Base-by-base conservation (phyloP, 1,140 invertebrate species). In the Papilio aristodemus region DNA sequence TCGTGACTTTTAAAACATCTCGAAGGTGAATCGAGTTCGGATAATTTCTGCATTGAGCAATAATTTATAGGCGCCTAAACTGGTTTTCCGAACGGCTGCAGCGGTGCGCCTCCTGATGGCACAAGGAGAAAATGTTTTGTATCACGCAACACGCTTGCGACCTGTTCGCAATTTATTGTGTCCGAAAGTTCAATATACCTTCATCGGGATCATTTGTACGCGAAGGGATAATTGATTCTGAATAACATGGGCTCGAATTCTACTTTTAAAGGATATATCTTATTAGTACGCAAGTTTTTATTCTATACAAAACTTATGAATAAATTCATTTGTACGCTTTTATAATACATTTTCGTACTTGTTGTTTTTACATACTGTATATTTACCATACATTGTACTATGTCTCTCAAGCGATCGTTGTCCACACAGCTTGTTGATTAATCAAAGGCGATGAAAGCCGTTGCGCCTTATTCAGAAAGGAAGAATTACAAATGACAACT, bases 381-480 rank as follows among this genome's bases (percentile, higher is more conserved):
- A 17, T 22, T 54, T 22, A 25, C 22, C 22, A 11, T 50, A 22
- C 17, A 50, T 57, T 36, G 22, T 54, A 36, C 4, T 57, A 57
- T 38, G 13, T 25, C 50, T 19, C 19, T 39, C 19, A 68, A 68
- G 37, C 17, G 17, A 17, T 50, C 50, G 11, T 66, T 66, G 62
- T 25, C 37, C 68, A 70, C 57, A 69, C 72, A 59, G 58, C 59
- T 67, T 67, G 72, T 66, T 63, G 67, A 64, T 50, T 7, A n/a
- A 5, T 19, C 62, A 70, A 62, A 46, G 41, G 68, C 60, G 62
- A 60, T 67, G 78, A 84, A 83, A 84, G 79, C 78, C 58, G 76
- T 70, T 32, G 25, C 54, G 10, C 79, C 78, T 41, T 83, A 79
- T 78, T 77, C 50, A 78, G 79, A 32, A 36, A 39, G 69, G 9